A percentile compares a stretch with the other conserved stretches of the same genome.
Evolutionary conservation across 2,113 vertebrate species (phyloP).

Genomic region (Indicator maculatus): DNA sequence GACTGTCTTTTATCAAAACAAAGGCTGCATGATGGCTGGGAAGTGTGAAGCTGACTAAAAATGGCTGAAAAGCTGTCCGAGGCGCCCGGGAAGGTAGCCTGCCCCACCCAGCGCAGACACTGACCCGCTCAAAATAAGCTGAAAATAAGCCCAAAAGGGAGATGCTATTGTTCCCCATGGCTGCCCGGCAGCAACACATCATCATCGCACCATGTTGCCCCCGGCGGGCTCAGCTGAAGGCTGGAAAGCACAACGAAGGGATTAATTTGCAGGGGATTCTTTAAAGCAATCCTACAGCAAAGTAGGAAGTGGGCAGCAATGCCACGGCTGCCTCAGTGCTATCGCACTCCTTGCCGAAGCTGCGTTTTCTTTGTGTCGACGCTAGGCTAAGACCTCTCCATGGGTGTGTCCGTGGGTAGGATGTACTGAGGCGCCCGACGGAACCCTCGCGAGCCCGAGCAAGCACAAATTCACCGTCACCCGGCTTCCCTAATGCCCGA

Average conservation of each 20-base stretch:
- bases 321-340: conserved; percentile 1
- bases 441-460: neutral
- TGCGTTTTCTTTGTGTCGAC: conserved; percentile 73
- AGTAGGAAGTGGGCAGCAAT: conserved; percentile 3
- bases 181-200: neutral
- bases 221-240: accelerated
- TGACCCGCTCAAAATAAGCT: conserved; percentile 46
- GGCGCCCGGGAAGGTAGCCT: conserved; percentile 58
- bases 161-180: conserved; percentile 20
- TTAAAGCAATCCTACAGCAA: neutral
- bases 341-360: neutral
- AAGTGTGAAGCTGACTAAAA: conserved; percentile 77
- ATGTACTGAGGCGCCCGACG: conserved; percentile 25
- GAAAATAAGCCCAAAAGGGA: conserved; percentile 23
- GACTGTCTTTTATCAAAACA: conserved; percentile 74
- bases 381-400: conserved; percentile 58
- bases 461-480: neutral
- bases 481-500: neutral
- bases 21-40: conserved; percentile 67
- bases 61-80: conserved; percentile 81
- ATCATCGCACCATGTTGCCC: neutral
- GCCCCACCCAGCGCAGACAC: conserved; percentile 78
- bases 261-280: neutral
- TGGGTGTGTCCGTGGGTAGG: conserved; percentile 78
- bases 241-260: neutral